A percentile compares a stretch with the other conserved stretches of the same genome.
These are phyloP conservation scores for Stenodema calcarata DNA, from an alignment of 2,888 invertebrate species.

Conservation along the genomic window DNA sequence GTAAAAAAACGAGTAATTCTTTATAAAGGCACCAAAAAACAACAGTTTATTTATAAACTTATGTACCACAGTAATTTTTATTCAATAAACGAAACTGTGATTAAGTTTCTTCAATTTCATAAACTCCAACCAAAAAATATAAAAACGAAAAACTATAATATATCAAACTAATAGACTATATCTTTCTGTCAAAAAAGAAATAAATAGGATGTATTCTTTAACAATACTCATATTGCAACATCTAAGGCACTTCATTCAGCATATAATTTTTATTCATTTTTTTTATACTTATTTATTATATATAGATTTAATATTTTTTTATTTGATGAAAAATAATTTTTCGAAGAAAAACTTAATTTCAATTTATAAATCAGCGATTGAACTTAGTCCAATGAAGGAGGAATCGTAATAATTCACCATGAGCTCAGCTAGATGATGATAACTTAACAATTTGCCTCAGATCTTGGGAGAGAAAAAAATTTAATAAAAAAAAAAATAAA, in stretches of 20 bases:
- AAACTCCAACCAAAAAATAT: slow-evolving; percentile 44
- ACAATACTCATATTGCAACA: slow-evolving; percentile 47
- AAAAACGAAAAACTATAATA: slow-evolving; percentile 32
- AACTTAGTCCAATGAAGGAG: slow-evolving; percentile 4
- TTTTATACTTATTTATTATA: neutral
- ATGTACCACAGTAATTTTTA: neutral
- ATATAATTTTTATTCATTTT: neutral
- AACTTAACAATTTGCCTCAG: neutral
- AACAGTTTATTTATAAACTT: neutral
- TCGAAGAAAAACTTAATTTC: neutral
- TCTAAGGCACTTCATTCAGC: slow-evolving; percentile 35
- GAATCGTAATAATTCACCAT: neutral
- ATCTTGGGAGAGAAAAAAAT: neutral
- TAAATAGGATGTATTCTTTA: slow-evolving; percentile 40
- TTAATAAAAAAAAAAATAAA: neutral
- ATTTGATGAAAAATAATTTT: neutral
- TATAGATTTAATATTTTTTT: neutral
- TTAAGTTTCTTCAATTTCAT: slow-evolving; percentile 19
- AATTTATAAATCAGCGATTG: neutral
- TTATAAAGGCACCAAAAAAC: neutral
- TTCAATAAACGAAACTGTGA: neutral
- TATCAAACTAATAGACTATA: slow-evolving; percentile 49
- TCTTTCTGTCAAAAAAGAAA: slow-evolving; percentile 41
- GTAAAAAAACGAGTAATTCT: no score
- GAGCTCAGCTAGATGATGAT: neutral